phyloP scores from a whole-genome alignment of 1,140 invertebrate species.

The Asobara japonica region DNA sequence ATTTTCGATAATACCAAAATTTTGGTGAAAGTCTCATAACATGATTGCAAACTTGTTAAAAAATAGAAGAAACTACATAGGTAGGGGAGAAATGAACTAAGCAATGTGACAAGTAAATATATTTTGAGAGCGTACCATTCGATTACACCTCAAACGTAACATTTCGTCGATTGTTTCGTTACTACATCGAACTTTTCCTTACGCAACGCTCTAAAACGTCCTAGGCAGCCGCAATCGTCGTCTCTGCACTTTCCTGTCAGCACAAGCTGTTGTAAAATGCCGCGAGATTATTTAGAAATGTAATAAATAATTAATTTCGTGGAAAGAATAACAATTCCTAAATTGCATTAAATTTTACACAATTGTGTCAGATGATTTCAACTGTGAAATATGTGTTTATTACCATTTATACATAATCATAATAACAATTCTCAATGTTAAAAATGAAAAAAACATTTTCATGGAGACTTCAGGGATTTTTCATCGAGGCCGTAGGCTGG shows the following conservation, averaged over 20 bases:
- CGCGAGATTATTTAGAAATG: background rate
- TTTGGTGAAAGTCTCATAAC: no score
- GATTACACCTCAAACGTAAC: conserved; percentile 13
- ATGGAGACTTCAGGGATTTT: no score
- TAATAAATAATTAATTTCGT: background rate
- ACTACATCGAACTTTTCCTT: conserved; percentile 32
- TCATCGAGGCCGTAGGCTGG: no score
- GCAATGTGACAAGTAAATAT: background rate
- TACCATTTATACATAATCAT: no score
- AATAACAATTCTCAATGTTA: no score
- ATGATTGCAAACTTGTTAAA: background rate
- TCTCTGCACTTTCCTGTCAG: conserved; percentile 13
- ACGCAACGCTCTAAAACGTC: conserved; percentile 12
- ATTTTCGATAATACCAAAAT: no score
- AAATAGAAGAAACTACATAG: background rate
- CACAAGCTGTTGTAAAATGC: background rate
- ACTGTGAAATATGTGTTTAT: no score
- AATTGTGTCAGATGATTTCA: no score
- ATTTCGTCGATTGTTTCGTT: conserved; percentile 34
- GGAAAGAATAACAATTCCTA: no score
- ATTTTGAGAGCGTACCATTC: conserved; percentile 3
- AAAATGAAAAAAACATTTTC: no score
- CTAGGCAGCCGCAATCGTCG: background rate
- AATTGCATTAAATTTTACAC: no score
- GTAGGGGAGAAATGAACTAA: background rate